Evolutionary conservation across 2,113 vertebrate genomes (phyloP).

Genomic region (Lichenostomus cassidix): DNA sequence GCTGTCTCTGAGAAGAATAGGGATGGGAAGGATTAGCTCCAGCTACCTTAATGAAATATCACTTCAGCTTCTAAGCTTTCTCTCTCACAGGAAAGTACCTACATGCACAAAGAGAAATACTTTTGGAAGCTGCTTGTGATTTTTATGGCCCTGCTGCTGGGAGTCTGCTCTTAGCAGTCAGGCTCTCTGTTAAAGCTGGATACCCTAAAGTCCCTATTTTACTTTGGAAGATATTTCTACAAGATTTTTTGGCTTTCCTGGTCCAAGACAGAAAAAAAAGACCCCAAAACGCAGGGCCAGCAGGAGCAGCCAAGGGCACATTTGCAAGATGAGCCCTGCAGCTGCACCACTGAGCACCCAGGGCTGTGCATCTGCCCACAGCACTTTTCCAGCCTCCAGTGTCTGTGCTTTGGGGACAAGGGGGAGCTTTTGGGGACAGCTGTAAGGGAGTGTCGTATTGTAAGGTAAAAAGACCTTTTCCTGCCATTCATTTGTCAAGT

Average conservation of each 20-base stretch:
- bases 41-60: background rate
- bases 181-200: background rate
- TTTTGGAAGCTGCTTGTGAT: background rate
- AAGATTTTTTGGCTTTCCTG: background rate
- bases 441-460: fast-evolving
- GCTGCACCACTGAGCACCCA: background rate
- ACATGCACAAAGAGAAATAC: background rate
- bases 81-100: background rate
- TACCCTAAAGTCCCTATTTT: background rate
- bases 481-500: background rate
- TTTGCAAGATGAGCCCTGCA: background rate
- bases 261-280: too few species aligned
- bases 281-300: background rate
- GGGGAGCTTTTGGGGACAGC: background rate
- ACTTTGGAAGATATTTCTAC: background rate
- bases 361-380: background rate
- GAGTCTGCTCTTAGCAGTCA: background rate
- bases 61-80: background rate
- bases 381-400: background rate
- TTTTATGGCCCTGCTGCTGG: background rate
- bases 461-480: background rate
- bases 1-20: background rate
- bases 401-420: background rate
- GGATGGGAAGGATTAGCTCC: background rate
- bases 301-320: background rate